phyloP scores from a whole-genome alignment of 1,140 invertebrate species.

The Acromyrmex echinatior region DNA sequence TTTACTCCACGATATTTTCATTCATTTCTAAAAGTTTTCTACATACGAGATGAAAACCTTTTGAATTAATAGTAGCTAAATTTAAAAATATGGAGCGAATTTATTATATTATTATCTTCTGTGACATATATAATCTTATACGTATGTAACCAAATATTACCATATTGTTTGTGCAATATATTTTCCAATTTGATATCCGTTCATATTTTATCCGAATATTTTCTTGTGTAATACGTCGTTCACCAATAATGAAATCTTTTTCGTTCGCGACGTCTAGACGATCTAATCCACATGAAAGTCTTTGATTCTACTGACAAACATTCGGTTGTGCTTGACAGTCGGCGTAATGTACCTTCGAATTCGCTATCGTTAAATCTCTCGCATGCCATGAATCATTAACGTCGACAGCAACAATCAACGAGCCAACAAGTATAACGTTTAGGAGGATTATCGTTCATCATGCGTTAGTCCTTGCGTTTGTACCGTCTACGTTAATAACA shows the following conservation, averaged over 20 bases:
- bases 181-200: background rate
- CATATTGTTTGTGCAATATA: background rate
- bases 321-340: conserved; percentile 27
- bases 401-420: conserved; percentile 28
- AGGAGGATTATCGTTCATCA: conserved; percentile 51
- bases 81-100: background rate
- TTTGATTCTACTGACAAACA: conserved; percentile 22
- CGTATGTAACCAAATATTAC: background rate
- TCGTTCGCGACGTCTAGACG: conserved; percentile 11
- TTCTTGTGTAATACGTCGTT: background rate
- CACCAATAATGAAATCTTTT: background rate
- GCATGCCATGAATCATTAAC: conserved; percentile 41
- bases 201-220: background rate
- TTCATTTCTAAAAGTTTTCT: background rate
- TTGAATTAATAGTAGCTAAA: background rate
- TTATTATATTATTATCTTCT: background rate
- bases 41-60: background rate
- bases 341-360: conserved; percentile 26
- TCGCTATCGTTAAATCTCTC: conserved; percentile 39
- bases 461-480: conserved; percentile 16
- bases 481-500: conserved; percentile 42
- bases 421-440: conserved; percentile 36
- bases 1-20: background rate
- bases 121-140: background rate
- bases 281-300: conserved; percentile 36